Base-by-base conservation (phyloP, 2,888 invertebrate genomes). In the Polydrusus pterygomalis region DNA sequence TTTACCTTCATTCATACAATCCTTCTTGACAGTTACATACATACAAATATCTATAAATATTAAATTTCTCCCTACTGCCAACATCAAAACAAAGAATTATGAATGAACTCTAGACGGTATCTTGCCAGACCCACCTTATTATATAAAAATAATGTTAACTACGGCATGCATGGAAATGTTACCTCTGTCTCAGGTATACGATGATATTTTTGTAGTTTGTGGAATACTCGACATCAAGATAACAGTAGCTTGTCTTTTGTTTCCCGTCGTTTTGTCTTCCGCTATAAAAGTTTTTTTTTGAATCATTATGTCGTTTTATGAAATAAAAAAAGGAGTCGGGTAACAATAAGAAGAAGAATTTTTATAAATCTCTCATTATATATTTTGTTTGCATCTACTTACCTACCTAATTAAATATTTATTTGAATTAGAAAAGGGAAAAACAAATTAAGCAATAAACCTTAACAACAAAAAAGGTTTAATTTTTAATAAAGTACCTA, bases 231-330 rank as follows among this genome's bases (percentile, higher is more conserved):
- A 30, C 69, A 77, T 77, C 77, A 73, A 77, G 77, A 77, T 77
- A 77, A 73, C 49, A 45, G 40, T 30, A 38, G 47, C 40, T 60
- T 54, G 64, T 70, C 72, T 76, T 68, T 72, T 51, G 76, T 68
- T 76, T 76, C 71, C 76, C 76, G 72, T 76, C 76, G 56, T 76
- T 72, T 62, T 25, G 62, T 71, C 71, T 76, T 76, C 68, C 71
- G 76, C 51, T 67, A 43, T 71, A 38, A 60, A 60, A 10, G 38
- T 17, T 38, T 58, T 17, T n/a, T 58, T 58, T 38, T 58, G 9
- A 30, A 15, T 60, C 17, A 60, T 60, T 60, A 60, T 38, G 38
- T 60, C 38, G 8, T 38, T 60, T 60, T 60, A 60, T 60, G 11
- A 60, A 60, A 38, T 38, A 17, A 17, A n/a, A 38, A 8, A 34